A percentile compares a stretch with the other conserved stretches of the same genome.
phyloP scores from a whole-genome alignment of 2,113 vertebrate genomes.

The Sceloporus tristichus region DNA sequence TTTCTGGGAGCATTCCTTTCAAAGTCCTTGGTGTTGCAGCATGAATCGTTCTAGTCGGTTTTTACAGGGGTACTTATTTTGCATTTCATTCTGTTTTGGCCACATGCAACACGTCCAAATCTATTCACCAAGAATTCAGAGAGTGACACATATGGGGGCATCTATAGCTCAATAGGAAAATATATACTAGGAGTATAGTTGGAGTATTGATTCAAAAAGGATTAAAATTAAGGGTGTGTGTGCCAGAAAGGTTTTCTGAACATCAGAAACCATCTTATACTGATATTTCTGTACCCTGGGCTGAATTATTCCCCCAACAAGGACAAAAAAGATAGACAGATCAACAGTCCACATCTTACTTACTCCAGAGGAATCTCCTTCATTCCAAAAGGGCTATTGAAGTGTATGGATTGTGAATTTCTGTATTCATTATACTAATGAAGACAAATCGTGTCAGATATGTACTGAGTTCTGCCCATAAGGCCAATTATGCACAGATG shows the following conservation, averaged over 20 bases:
- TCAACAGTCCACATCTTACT: not conserved
- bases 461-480: too few relatives aligned
- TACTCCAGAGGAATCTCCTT: not conserved
- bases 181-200: not conserved
- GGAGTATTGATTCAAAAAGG: not conserved
- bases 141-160: slow-evolving; percentile 19
- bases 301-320: not conserved
- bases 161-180: slow-evolving; percentile 11
- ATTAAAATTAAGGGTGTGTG: not conserved
- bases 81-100: slow-evolving; percentile 32
- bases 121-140: slow-evolving; percentile 52
- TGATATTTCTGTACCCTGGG: not conserved
- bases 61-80: not conserved
- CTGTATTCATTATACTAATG: not conserved
- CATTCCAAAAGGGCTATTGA: not conserved
- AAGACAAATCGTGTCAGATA: too few relatives aligned
- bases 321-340: not conserved
- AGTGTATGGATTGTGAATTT: not conserved
- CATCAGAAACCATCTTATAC: not conserved
- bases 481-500: too few relatives aligned
- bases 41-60: slow-evolving; percentile 45
- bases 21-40: slow-evolving; percentile 50
- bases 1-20: slow-evolving; percentile 51
- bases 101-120: slow-evolving; percentile 48
- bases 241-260: not conserved